phyloP scores from a whole-genome alignment of 2,888 invertebrate species.

The Leptopilina syphax region DNA sequence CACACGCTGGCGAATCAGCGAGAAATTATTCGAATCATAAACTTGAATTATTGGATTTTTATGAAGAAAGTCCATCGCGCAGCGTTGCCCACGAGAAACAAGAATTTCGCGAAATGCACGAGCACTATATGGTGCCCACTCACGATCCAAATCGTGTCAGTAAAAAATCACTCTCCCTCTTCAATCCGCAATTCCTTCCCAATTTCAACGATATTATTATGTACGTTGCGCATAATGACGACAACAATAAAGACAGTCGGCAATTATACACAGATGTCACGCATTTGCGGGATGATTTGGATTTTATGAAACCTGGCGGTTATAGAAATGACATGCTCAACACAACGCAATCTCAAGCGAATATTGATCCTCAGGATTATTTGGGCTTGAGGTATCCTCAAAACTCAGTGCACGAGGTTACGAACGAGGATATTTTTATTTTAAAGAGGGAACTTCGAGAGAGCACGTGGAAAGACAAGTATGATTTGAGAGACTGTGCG shows the following conservation, averaged over 20 bases:
- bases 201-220: conserved; percentile 73
- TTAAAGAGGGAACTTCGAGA: conserved; percentile 34
- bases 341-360: not conserved
- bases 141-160: conserved; percentile 56
- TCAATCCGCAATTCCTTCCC: conserved; percentile 73
- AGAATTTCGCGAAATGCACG: conserved; percentile 47
- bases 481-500: conserved; percentile 35
- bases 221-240: conserved; percentile 64
- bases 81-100: conserved; percentile 38
- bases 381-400: conserved; percentile 30
- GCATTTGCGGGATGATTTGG: conserved; percentile 47
- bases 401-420: conserved; percentile 16
- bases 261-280: conserved; percentile 48
- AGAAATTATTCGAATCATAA: conserved; percentile 44
- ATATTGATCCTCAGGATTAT: conserved; percentile 21
- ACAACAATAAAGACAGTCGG: conserved; percentile 54
- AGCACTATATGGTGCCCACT: conserved; percentile 68
- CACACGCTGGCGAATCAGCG: conserved; percentile 9
- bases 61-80: conserved; percentile 51
- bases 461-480: conserved; percentile 37
- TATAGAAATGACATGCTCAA: conserved; percentile 13
- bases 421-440: conserved; percentile 32
- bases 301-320: conserved; percentile 33
- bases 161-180: conserved; percentile 68
- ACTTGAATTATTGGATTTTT: conserved; percentile 47